Percentiles rank a stretch among this genome's conserved stretches.
Conservation (phyloP, 2,113 vertebrate species). For the Tenrec ecaudatus region DNA sequence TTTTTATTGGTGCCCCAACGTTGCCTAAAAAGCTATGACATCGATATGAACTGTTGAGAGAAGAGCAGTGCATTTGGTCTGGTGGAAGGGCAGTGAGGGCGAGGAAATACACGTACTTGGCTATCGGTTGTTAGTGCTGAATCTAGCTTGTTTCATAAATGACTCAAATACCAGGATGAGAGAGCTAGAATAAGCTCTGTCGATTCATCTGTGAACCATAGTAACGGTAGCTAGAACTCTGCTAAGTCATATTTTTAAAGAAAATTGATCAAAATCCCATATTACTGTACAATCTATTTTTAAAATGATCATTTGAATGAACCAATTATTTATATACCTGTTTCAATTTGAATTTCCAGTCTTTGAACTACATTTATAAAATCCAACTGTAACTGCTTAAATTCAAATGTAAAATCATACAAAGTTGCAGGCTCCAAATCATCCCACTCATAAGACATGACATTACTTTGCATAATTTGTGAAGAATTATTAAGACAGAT, state of each 20-base stretch:
- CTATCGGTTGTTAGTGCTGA: neutral
- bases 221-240: neutral
- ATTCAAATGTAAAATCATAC: slow-evolving; percentile 86
- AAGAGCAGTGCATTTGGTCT: neutral
- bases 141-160: neutral
- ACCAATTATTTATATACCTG: slow-evolving; percentile 86
- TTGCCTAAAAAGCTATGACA: slow-evolving; percentile 9
- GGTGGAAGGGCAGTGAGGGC: neutral
- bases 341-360: slow-evolving; percentile 87
- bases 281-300: slow-evolving; percentile 1
- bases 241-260: neutral
- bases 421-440: slow-evolving; percentile 87
- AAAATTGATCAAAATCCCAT: neutral
- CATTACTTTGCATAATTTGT: slow-evolving; percentile 69
- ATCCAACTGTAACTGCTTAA: slow-evolving; percentile 84
- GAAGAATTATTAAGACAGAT: slow-evolving; percentile 82
- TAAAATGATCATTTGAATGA: neutral
- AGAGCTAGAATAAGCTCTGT: neutral
- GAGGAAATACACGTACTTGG: neutral
- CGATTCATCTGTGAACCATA: neutral
- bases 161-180: neutral
- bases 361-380: slow-evolving; percentile 88
- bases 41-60: neutral
- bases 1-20: neutral
- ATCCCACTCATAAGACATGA: slow-evolving; percentile 82